Evolutionary conservation across 2,888 invertebrate species (phyloP), one percentile per base, ranked within the genome.

Genomic region (Apoda limacodes): DNA sequence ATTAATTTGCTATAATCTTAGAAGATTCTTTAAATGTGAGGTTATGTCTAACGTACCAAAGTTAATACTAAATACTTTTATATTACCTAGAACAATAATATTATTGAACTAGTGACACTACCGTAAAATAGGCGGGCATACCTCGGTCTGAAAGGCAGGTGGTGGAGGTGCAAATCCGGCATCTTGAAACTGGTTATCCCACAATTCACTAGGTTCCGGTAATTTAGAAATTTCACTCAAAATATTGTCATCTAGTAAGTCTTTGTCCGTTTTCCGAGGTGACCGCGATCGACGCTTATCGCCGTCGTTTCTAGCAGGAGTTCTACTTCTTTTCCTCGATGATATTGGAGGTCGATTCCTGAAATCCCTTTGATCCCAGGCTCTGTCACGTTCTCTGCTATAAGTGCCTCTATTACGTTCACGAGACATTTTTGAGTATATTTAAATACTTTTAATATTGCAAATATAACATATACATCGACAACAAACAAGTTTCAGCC

Each of bases 171-270:
- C 50, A 9, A 53, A 57, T 5, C 40, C 40, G n/a, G 39, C 32
- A 1, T 74, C 72, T 45, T 63, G 69, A 36, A 68, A 68, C 34
- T 67, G 71, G 26, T 43, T 68, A 22, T 78, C 78, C 78, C 78
- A 80, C 23, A 76, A 39, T 28, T 80, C 78, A 38, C 66, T 75
- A 0, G 75, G 75, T 23, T 75, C 74, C 0, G 78, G 76, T 6
- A 75, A 41, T 40, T 78, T 78, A 0, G 74, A 55, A 24, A 78
- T 75, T 36, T 76, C 76, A 40, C 62, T 72, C 28, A 76, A 46
- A 36, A 78, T 75, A 29, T 75, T 76, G 9, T 76, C 78, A 21
- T 76, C 76, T 4, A 74, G 32, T 13, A 65, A 28, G 15, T 75
- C 74, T 34, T 76, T 76, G 3, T 75, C 74, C 26, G 42, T 52